phyloP scores from a whole-genome alignment of 2,113 vertebrate species.

The Motacilla alba region DNA sequence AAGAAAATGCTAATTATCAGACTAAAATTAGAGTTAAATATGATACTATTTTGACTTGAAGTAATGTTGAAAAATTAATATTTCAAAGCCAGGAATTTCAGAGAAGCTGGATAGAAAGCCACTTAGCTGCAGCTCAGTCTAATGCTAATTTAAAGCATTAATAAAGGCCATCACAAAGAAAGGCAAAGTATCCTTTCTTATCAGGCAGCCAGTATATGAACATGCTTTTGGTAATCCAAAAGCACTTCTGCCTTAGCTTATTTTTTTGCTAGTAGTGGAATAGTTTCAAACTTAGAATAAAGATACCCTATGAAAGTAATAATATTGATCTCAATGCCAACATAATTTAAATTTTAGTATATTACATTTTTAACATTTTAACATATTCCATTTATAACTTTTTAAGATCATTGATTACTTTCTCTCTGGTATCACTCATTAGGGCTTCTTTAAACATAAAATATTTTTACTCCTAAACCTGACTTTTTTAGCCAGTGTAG shows the following conservation, averaged over 20 bases:
- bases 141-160: not conserved
- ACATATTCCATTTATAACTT: not conserved
- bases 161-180: not conserved
- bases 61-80: not conserved
- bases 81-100: constrained; percentile 24
- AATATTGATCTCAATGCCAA: not conserved
- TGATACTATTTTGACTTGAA: not conserved
- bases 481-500: not conserved
- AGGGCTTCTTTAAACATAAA: not conserved
- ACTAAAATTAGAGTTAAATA: not conserved
- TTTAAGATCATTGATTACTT: not conserved
- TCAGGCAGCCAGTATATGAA: not conserved
- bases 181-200: not conserved
- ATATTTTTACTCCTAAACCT: not conserved
- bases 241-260: not conserved
- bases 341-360: not conserved
- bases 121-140: not conserved
- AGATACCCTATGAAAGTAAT: not conserved
- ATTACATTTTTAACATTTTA: not conserved
- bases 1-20: not conserved
- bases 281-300: not conserved
- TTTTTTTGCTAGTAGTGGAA: not conserved
- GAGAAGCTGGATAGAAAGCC: not conserved
- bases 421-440: not conserved
- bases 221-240: not conserved